Conservation (phyloP, 1,140 invertebrate genomes). For the Caenorhabditis tropicalis region DNA sequence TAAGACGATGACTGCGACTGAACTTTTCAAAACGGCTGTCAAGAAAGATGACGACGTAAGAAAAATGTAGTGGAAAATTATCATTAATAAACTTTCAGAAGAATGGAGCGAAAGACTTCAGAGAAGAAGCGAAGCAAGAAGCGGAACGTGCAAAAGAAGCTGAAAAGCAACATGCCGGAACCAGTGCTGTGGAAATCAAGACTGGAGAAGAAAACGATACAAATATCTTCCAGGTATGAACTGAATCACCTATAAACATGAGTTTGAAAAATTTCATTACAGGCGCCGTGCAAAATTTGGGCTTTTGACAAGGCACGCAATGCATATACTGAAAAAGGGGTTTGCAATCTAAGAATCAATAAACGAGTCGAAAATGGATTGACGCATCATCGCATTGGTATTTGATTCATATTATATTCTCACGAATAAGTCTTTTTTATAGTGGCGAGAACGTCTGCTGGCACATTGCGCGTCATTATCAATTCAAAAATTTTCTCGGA, state of each 20-base stretch:
- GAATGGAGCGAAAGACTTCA: not conserved
- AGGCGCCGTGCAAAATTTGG: constrained; percentile 42
- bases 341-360: constrained; percentile 30
- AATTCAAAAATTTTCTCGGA: constrained; percentile 35
- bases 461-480: constrained; percentile 26
- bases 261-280: not conserved
- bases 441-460: constrained; percentile 27
- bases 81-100: not conserved
- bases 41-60: constrained; percentile 24
- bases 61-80: not conserved
- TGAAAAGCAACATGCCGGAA: constrained; percentile 38
- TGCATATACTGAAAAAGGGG: constrained; percentile 1
- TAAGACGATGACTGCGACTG: not conserved
- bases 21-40: not conserved
- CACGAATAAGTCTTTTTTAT: not conserved
- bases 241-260: not conserved
- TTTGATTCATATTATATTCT: not conserved
- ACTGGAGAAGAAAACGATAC: constrained; percentile 37
- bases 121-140: constrained; percentile 25
- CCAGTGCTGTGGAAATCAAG: constrained; percentile 9
- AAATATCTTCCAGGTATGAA: constrained; percentile 7
- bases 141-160: constrained; percentile 34
- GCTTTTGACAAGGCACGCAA: constrained; percentile 12
- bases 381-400: constrained; percentile 43
- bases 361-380: constrained; percentile 13